phyloP scores from a whole-genome alignment of 2,888 invertebrate species.

The Eristalis tenax region DNA sequence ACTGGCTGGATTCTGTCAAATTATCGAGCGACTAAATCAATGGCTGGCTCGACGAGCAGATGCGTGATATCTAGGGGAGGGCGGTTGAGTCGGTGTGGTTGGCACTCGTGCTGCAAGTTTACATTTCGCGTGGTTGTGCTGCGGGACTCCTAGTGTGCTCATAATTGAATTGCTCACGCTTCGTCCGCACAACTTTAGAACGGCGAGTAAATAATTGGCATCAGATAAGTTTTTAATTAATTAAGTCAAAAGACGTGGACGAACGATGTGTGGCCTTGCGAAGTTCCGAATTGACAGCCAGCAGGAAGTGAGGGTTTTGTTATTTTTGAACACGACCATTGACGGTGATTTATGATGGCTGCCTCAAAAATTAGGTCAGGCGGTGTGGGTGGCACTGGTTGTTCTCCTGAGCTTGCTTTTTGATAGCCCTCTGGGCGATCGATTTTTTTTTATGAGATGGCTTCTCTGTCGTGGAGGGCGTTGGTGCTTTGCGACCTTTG shows the following conservation, averaged over 20 bases:
- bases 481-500: no score
- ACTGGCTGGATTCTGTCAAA: constrained; percentile 8
- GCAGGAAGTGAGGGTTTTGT: neutral
- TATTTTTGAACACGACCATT: neutral
- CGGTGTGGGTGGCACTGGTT: neutral
- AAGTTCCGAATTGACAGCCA: neutral
- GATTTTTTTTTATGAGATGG: no score
- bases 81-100: neutral
- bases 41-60: neutral
- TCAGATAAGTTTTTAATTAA: neutral
- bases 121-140: neutral
- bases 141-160: neutral
- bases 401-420: neutral
- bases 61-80: neutral
- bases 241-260: neutral
- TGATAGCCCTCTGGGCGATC: neutral
- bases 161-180: constrained; percentile 1
- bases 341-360: neutral
- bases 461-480: no score
- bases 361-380: neutral
- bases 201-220: neutral
- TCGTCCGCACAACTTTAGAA: neutral
- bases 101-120: neutral
- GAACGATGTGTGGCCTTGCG: neutral
- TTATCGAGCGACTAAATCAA: constrained; percentile 17